Conservation (phyloP, 2,113 vertebrate species). For the Craseonycteris thonglongyai region DNA sequence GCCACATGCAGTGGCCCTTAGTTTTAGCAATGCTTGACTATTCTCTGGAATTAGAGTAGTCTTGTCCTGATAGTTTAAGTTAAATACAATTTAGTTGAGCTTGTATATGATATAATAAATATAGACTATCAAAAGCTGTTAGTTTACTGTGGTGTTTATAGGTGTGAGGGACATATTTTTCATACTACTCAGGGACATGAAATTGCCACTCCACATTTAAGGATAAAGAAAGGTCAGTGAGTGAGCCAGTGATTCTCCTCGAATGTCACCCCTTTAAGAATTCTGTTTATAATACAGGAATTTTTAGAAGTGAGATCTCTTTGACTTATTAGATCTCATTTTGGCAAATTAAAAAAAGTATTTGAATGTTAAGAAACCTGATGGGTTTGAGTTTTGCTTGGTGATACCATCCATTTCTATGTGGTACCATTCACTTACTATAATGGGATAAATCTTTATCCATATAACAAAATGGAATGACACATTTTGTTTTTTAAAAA, state of each 20-base stretch:
- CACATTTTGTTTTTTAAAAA: not conserved
- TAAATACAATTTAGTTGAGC: not conserved
- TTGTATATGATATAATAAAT: not conserved
- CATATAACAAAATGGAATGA: not conserved
- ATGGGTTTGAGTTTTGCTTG: not conserved
- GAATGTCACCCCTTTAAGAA: not conserved
- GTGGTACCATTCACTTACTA: not conserved
- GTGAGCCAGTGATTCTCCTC: not conserved
- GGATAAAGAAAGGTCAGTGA: not conserved
- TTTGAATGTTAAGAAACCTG: not conserved
- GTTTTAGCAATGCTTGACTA: not conserved
- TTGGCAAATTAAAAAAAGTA: not conserved
- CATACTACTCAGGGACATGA: not conserved
- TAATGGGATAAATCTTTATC: conserved; percentile 4
- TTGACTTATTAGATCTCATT: not conserved
- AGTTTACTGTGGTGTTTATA: not conserved
- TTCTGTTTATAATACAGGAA: not conserved
- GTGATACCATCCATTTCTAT: not conserved
- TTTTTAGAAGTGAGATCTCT: not conserved
- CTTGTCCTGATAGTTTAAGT: not conserved
- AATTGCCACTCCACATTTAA: not conserved
- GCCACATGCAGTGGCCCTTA: not conserved
- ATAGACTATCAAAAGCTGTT: not conserved
- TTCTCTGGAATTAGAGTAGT: not conserved
- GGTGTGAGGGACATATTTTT: not conserved